Base-by-base conservation (phyloP, 2,113 vertebrate species). In the Podilymbus podiceps region DNA sequence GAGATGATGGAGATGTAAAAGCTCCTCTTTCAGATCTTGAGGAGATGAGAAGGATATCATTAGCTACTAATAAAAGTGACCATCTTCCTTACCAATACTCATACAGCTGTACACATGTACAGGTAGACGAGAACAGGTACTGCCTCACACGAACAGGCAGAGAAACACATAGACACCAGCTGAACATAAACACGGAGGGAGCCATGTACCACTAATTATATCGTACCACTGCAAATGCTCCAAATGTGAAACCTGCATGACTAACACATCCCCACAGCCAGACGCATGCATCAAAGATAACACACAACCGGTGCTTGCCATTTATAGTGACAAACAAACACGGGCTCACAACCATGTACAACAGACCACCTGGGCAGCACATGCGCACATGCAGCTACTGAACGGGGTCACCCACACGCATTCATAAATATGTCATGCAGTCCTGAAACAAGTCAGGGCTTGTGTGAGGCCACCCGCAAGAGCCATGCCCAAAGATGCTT, bases 221-320 rank as follows among this genome's bases (percentile, higher is more conserved):
- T 14, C 69, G 82, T 80, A 63, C 78, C 44, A 22, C 6, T 47
- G 88, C 85, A 86, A 94, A 63, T 4, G 3, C 79, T 91, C 52
- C 35, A 20, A 90, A 91, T 58, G 59, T 84, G 93, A 95, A 85
- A 96, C 93, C 85, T 93, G 73, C 58, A 20, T 95, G 95, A 95
- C 93, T 95, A 95, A 93, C 64, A 11, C 89, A 30, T 88, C 79
- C 67, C 68, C 63, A 27, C 82, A 88, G 88, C 85, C 91, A 94
- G 93, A 80, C 24, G 0, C 63, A 19, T 1, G 27, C 79, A 88
- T 75, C 88, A 64, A 67, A 93, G 96, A 21, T 52, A 64, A 69
- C 38, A 62, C 66, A 71, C 33, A n/a, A 53, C 79, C 20, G 3
- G 22, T 0, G 0, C 84, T 89, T 72, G 83, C 95, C 77, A 17